A percentile compares a stretch with the other conserved stretches of the same genome.
phyloP scores from a whole-genome alignment of 2,113 vertebrate genomes.

The Archilochus colubris region DNA sequence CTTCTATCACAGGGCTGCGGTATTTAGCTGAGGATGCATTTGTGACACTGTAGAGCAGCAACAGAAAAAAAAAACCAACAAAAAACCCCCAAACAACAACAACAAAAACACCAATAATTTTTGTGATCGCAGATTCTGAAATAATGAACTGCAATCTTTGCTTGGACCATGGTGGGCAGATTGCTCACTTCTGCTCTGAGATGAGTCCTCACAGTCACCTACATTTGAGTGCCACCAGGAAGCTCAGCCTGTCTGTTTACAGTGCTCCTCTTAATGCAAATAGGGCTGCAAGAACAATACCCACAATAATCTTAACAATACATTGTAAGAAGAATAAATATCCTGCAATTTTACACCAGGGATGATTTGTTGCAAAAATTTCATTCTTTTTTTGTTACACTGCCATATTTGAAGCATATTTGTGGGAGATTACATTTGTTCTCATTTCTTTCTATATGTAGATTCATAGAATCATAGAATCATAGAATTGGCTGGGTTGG shows the following conservation, averaged over 20 bases:
- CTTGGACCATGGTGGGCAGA: too few species aligned
- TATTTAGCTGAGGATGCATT: background rate
- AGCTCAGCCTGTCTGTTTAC: background rate
- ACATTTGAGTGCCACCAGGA: background rate
- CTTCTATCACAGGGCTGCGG: background rate
- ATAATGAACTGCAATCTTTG: background rate
- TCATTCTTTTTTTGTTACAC: background rate
- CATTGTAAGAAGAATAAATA: background rate
- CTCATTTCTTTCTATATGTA: slow-evolving; percentile 1
- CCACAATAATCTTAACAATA: background rate
- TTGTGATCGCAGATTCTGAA: background rate
- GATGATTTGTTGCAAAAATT: background rate
- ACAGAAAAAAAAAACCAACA: background rate
- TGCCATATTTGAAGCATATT: background rate
- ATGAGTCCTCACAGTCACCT: background rate
- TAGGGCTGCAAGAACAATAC: background rate
- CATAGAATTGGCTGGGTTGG: too few species aligned
- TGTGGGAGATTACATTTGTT: background rate
- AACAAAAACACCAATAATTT: background rate
- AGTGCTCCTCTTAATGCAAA: background rate
- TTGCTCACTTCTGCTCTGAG: background rate
- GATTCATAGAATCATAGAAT: background rate
- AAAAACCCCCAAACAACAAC: too few species aligned
- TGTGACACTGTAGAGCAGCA: background rate
- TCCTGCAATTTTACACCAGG: background rate